Conservation (phyloP, 2,113 vertebrate species). For the Chauna torquata region DNA sequence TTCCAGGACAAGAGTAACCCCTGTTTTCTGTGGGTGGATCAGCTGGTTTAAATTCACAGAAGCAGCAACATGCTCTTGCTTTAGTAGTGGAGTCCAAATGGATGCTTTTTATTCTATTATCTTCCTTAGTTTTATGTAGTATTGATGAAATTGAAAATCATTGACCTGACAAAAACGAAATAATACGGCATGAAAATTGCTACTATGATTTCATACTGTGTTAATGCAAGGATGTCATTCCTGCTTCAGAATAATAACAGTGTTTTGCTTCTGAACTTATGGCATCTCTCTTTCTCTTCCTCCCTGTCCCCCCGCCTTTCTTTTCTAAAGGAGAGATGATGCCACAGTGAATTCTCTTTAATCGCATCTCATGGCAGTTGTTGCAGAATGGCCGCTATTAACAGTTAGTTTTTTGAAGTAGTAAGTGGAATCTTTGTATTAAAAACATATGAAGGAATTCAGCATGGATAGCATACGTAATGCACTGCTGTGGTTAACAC, state of each 20-base stretch:
- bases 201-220: constrained; percentile 70
- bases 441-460: neutral
- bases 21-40: neutral
- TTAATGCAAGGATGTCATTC: constrained; percentile 69
- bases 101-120: constrained; percentile 56
- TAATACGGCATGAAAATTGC: constrained; percentile 70
- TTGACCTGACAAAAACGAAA: constrained; percentile 73
- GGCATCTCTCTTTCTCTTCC: neutral
- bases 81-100: neutral
- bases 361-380: neutral
- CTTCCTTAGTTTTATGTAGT: constrained; percentile 52
- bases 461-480: fast-evolving
- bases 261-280: constrained; percentile 45
- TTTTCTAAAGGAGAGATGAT: neutral
- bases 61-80: neutral
- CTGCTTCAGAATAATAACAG: constrained; percentile 62
- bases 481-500: neutral
- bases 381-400: neutral
- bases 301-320: fast-evolving
- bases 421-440: neutral
- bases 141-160: constrained; percentile 73
- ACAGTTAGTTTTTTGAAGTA: neutral
- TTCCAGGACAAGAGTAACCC: neutral
- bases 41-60: neutral
- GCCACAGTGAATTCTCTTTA: neutral